phyloP scores from a whole-genome alignment of 1,140 invertebrate genomes.

The Trigoniulus corallinus region DNA sequence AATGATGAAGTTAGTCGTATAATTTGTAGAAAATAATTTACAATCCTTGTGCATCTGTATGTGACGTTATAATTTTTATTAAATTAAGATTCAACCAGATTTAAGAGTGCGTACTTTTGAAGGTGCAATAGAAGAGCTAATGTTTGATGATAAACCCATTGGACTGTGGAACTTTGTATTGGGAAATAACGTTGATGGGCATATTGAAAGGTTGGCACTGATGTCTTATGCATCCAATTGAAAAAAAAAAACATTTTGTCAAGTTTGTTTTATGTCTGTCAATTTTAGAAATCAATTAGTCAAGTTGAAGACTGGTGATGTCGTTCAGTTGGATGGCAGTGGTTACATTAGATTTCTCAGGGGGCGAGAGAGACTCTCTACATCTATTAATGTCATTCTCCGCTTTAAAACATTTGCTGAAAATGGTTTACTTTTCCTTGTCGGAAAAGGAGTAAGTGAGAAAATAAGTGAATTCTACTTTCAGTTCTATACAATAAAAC shows the following conservation, averaged over 20 bases:
- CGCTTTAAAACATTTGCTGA: conserved; percentile 71
- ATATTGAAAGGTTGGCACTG: conserved; percentile 42
- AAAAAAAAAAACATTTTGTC: too few relatives aligned
- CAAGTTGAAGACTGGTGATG: background rate
- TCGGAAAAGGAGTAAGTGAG: conserved; percentile 42
- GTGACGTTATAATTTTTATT: background rate
- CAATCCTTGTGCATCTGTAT: background rate
- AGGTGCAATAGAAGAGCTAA: conserved; percentile 77
- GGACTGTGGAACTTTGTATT: conserved; percentile 85
- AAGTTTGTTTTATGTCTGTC: too few relatives aligned
- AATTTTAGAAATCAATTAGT: background rate
- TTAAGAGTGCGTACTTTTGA: conserved; percentile 57
- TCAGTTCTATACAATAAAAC: conserved; percentile 2
- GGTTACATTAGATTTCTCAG: conserved; percentile 55
- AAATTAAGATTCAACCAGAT: conserved; percentile 35
- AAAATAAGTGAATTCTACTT: conserved; percentile 1
- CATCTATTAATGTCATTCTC: conserved; percentile 42
- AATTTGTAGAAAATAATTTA: background rate
- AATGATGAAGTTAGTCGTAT: conserved; percentile 12
- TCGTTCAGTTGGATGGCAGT: conserved; percentile 61
- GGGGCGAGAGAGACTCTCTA: conserved; percentile 33
- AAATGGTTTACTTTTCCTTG: conserved; percentile 74
- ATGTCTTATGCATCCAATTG: background rate
- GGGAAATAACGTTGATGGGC: conserved; percentile 52
- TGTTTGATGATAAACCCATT: conserved; percentile 69